Evolutionary conservation across 2,113 vertebrate genomes (phyloP).

Genomic region (Alosa alosa): DNA sequence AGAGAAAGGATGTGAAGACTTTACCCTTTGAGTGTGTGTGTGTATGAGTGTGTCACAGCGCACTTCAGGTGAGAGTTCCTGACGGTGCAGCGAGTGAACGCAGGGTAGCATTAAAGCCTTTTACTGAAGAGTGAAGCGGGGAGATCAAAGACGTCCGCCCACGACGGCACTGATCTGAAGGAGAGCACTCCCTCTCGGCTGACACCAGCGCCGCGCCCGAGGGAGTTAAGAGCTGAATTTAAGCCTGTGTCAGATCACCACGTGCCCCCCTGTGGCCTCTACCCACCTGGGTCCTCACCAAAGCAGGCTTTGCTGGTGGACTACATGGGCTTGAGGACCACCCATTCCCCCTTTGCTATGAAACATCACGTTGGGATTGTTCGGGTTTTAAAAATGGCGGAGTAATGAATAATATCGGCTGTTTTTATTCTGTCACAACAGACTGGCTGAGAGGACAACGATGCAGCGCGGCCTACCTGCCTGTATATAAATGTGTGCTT

Average conservation of each 20-base stretch:
- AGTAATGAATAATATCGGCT: not conserved
- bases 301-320: not conserved
- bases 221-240: constrained; percentile 47
- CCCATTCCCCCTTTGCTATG: not conserved
- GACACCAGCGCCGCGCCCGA: constrained; percentile 33
- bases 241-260: constrained; percentile 40
- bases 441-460: not conserved
- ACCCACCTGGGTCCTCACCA: constrained; percentile 20
- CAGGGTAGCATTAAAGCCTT: constrained; percentile 43
- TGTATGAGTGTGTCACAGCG: constrained; percentile 23
- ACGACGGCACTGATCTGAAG: constrained; percentile 57
- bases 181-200: constrained; percentile 43
- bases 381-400: not conserved
- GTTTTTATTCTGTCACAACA: not conserved
- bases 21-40: constrained; percentile 25
- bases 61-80: constrained; percentile 45
- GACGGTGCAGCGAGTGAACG: constrained; percentile 27
- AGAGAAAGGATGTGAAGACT: constrained; percentile 37
- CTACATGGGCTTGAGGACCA: not conserved
- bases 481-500: not conserved
- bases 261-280: constrained; percentile 25
- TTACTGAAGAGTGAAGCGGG: constrained; percentile 37
- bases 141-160: constrained; percentile 67
- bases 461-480: not conserved
- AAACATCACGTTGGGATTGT: not conserved